Base-by-base conservation (phyloP, 2,797 vertebrate genomes). In the Rousettus madagascariensis region DNA sequence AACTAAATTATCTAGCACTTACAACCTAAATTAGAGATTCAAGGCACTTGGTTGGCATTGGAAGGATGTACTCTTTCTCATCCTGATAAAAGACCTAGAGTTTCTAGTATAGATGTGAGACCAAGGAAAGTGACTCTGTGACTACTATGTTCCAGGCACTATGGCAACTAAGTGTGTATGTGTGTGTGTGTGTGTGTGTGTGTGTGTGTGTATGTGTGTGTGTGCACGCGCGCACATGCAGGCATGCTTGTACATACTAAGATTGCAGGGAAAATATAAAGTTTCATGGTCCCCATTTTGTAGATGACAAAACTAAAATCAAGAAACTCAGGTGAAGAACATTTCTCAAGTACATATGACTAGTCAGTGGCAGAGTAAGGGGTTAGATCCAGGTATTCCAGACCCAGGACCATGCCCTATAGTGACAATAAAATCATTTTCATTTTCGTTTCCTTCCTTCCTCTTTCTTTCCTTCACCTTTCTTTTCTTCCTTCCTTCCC, bases 1-100 rank as follows among this genome's bases (percentile, higher is more conserved):
- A 96, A 17, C 20, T 84, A 82, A 97, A 97, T 97, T 97, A 91
- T 93, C 59, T 84, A 85, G 90, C 20, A 96, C 71, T 97, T 55
- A 94, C 75, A 94, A 93, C 61, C 57, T 72, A 97, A 93, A 97
- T 95, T 95, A 96, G 95, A 96, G 61, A 95, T 82, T 68, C 78
- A 80, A 91, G 74, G 16, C 53, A 51, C 72, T 53, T 28, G 59
- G 43, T 12, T 95, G 61, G 30, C 84, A 3, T 65, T 93, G 90
- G 79, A 63, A 43, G 49, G 59, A 43, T 46, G 8, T 77, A 46
- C 33, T 84, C 36, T 85, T 83, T 97, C n/a, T 78, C 63, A n/a
- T 94, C 86, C 80, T 43, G 89, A 78, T 95, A 96, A 97, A 84
- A 80, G 26, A 88, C 75, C 59, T 28, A 89, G 89, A 94, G n/a